A percentile compares a stretch with the other conserved stretches of the same genome.
These are phyloP conservation scores for Oreonectes daqikongensis DNA, from an alignment of 2,797 vertebrate genomes.

Conservation along the genomic window DNA sequence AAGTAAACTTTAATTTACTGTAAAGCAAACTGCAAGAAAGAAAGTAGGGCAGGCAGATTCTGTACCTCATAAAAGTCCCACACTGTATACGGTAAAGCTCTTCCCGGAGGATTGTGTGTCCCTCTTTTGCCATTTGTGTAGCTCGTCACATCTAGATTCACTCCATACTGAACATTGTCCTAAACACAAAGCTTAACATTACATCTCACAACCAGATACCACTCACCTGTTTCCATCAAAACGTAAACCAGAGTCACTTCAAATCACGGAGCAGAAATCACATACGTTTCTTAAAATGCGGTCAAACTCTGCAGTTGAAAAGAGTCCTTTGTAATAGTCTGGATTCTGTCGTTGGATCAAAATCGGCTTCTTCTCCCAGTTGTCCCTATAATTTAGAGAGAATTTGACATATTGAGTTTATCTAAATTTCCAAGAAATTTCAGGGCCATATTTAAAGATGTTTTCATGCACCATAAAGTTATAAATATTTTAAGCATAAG, in stretches of 20 bases:
- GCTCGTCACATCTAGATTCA: conserved; percentile 95
- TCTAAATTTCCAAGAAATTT: neutral
- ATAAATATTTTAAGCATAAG: neutral
- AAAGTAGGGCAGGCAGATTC: neutral
- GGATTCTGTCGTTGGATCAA: conserved; percentile 81
- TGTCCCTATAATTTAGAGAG: conserved; percentile 67
- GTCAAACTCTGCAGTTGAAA: conserved; percentile 90
- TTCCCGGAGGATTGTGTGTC: conserved; percentile 89
- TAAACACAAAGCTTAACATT: conserved; percentile 48
- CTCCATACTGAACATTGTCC: conserved; percentile 87
- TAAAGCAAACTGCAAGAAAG: too few species aligned
- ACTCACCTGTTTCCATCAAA: neutral
- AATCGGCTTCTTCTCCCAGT: conserved; percentile 91
- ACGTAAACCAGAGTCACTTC: neutral
- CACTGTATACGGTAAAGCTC: conserved; percentile 85
- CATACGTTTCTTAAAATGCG: conserved; percentile 81
- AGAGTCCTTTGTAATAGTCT: conserved; percentile 87
- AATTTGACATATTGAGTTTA: too few species aligned
- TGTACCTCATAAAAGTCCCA: conserved; percentile 89
- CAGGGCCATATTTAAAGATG: too few species aligned
- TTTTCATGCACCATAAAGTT: too few species aligned
- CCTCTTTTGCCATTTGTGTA: conserved; percentile 84
- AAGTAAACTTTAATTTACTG: neutral
- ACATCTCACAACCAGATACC: neutral
- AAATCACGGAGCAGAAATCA: neutral